These are phyloP conservation scores for Thalpophila matura DNA, from an alignment of 2,888 invertebrate species.

Conservation along the genomic window DNA sequence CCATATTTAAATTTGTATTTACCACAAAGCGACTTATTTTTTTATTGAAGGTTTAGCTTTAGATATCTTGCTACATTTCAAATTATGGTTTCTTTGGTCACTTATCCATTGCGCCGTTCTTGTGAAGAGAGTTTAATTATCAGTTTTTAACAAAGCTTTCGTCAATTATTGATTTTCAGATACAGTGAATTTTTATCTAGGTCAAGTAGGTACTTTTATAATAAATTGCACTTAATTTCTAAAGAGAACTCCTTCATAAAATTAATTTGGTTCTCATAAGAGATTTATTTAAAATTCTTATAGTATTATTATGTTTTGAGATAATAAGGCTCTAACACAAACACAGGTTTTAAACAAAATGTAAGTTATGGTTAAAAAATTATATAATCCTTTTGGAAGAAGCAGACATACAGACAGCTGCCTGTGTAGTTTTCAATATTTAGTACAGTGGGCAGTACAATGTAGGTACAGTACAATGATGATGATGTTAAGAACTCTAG, in stretches of 20 bases:
- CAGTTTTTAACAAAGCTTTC: constrained; percentile 4
- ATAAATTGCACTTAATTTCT: constrained; percentile 37
- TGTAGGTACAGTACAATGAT: no score
- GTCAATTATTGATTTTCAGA: constrained; percentile 55
- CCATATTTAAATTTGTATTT: constrained; percentile 1
- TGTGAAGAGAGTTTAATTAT: constrained; percentile 5
- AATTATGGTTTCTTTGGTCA: neutral
- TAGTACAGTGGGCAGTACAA: no score
- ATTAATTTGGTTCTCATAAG: neutral
- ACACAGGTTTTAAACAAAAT: no score
- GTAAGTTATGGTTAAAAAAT: no score
- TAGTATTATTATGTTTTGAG: no score
- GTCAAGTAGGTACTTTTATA: constrained; percentile 52
- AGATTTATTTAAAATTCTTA: neutral
- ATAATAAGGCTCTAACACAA: no score
- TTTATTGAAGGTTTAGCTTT: no score
- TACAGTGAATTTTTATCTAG: constrained; percentile 44
- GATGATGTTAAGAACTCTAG: neutral
- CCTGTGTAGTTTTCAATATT: no score
- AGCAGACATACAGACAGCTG: no score
- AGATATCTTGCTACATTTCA: neutral
- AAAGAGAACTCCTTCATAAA: constrained; percentile 16
- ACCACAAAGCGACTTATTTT: neutral
- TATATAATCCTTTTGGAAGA: no score
- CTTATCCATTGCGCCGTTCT: constrained; percentile 17